Base-by-base conservation (phyloP, 1,140 invertebrate genomes). In the Pogonomyrmex barbatus region DNA sequence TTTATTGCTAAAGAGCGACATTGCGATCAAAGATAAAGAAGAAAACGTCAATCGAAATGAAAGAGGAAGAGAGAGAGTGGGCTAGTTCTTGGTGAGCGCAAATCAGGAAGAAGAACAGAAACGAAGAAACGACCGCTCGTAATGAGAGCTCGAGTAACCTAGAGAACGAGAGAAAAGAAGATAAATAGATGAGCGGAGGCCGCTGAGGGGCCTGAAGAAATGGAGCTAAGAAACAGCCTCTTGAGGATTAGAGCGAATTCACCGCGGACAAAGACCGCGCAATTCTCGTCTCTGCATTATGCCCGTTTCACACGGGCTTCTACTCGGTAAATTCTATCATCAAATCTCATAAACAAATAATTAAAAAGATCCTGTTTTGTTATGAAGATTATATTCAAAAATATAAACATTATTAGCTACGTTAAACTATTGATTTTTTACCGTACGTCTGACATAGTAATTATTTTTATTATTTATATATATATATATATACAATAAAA, bases 221-320 rank as follows among this genome's bases (percentile, higher is more conserved):
- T 45, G 52, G 30, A 81, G 79, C 85, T 86, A 78, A 90, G 58
- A 65, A 86, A 73, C 58, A 63, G 52, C n/a, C 68, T 85, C 58
- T 65, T 83, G 87, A 67, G 47, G 73, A 87, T 85, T 84, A 85
- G 67, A 89, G 71, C 79, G 82, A 86, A 77, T 85, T 91, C 77
- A 88, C 24, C 47, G 87, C 36, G 88, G 68, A 90, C 88, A 90
- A 91, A 91, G 85, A 79, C 88, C 85, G 56, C 9, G 54, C 73
- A 67, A 68, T 76, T 86, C 63, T 85, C 52, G 39, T 17, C 63
- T 33, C 30, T 60, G n/a, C 6, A n/a, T 82, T 73, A 73, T n/a
- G 67, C 10, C 39, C 17, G 14, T 78, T 78, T 65, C 33, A 47
- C 42, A 67, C 58, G 30, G 50, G 24, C 10, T 12, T 60, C n/a